These are phyloP conservation scores for Excalfactoria chinensis DNA, from an alignment of 2,113 vertebrate genomes.

Conservation along the genomic window DNA sequence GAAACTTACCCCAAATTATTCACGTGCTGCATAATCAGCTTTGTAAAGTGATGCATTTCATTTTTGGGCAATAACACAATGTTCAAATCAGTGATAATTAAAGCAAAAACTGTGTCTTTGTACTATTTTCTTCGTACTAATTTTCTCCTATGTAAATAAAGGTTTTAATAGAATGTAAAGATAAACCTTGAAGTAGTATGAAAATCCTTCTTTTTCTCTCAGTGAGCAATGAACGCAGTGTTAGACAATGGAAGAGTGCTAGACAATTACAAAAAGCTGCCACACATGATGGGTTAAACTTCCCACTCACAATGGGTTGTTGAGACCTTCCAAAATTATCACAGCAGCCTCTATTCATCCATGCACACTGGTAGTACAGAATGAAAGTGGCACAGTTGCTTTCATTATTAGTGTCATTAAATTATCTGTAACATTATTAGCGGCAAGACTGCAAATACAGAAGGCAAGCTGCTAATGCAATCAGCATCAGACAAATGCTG, in stretches of 20 bases:
- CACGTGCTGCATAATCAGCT: constrained; percentile 49
- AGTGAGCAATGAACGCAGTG: not conserved
- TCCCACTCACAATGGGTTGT: not conserved
- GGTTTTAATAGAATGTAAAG: not conserved
- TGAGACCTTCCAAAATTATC: constrained; percentile 9
- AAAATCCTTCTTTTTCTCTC: not conserved
- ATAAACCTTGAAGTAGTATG: not conserved
- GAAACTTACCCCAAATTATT: constrained; percentile 63
- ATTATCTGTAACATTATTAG: constrained; percentile 45
- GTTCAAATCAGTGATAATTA: constrained; percentile 16
- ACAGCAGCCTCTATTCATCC: not conserved
- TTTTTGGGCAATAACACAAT: constrained; percentile 19
- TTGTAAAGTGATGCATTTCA: constrained; percentile 34
- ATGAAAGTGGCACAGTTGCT: constrained; percentile 10
- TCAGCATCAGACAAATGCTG: constrained; percentile 18
- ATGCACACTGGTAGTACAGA: not conserved
- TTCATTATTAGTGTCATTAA: constrained; percentile 47
- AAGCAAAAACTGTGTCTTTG: not conserved
- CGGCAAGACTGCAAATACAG: not conserved
- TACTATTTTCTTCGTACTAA: not conserved
- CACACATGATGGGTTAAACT: not conserved
- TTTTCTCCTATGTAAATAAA: not conserved
- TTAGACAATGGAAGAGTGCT: not conserved
- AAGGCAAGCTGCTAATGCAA: constrained; percentile 37
- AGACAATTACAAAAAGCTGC: not conserved